Evolutionary conservation across 1,140 invertebrate species (phyloP).

Genomic region (Drosophila novamexicana): DNA sequence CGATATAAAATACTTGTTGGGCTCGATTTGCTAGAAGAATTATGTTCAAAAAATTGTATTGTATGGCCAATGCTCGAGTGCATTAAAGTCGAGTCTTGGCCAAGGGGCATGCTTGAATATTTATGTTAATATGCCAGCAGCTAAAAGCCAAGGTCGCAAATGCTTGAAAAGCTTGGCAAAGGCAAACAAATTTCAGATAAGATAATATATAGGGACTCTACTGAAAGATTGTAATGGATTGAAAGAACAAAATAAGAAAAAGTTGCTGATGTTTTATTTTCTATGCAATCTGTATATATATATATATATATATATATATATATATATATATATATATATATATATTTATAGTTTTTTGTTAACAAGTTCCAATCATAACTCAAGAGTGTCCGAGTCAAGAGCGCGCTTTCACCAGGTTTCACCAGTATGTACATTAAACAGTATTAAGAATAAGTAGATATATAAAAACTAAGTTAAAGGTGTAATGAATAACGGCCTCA

Average conservation of each 20-base stretch:
- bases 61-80: constrained; percentile 4
- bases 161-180: constrained; percentile 2
- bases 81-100: constrained; percentile 21
- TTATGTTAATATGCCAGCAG: constrained; percentile 29
- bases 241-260: neutral
- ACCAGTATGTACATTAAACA: too few relatives aligned
- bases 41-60: constrained; percentile 13
- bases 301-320: too few relatives aligned
- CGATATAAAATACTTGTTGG: constrained; percentile 71
- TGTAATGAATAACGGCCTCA: too few relatives aligned
- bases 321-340: too few relatives aligned
- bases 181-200: neutral
- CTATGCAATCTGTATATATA: too few relatives aligned
- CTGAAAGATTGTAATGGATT: neutral
- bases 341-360: too few relatives aligned
- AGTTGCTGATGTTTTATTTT: too few relatives aligned
- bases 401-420: too few relatives aligned
- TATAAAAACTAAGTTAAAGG: too few relatives aligned
- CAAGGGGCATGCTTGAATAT: constrained; percentile 20
- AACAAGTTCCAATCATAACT: too few relatives aligned
- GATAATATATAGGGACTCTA: neutral
- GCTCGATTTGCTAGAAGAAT: constrained; percentile 37
- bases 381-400: too few relatives aligned
- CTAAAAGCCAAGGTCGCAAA: constrained; percentile 22
- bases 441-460: too few relatives aligned